Base-by-base conservation (phyloP, 37 sponge, comb jelly and placozoan genomes). In the Hexactinellida sp. region DNA sequence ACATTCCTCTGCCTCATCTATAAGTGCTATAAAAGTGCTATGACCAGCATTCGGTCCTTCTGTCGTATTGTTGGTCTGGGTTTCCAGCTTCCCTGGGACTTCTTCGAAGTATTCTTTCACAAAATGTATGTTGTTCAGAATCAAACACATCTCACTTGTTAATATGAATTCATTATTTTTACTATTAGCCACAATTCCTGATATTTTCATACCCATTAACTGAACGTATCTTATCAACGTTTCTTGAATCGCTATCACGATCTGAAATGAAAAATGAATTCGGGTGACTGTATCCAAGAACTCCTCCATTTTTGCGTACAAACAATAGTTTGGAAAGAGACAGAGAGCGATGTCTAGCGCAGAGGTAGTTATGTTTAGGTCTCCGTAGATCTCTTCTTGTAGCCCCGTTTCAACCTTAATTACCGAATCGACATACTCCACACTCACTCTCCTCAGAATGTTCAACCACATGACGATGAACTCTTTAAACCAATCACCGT, bases 41-140 rank as follows among this genome's bases (percentile, higher is more conserved):
- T 63, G 19, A 25, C 28, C 3, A 21, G 76, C 76, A 19, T 19
- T 47, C 13, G 13, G 9, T 9, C 16, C 16, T 16, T 47, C 52
- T 19, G 52, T 47, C 52, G 9, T 16, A 47, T 47, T 47, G n/a
- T n/a, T n/a, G n/a, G n/a, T n/a, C 16, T 47, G 9, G 34, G 34
- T 32, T 23, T 63, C 34, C 3, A 63, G 30, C 76, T 63, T 63
- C 30, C 30, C 13, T n/a, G 76, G 76, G 34, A 63, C 76, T 63
- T 63, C 76, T 32, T 63, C 76, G 3, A 63, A 63, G 76, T 63
- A 63, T 63, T 63, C 76, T 63, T 63, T 63, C 28, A n/a, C 76
- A n/a, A 63, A 63, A 63, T 63, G 76, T 23, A 63, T 63, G 30
- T 63, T 63, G 30, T 63, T 63, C 32, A 63, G 30, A 63, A 63